phyloP scores from a whole-genome alignment of 2,113 vertebrate genomes.

The Eulemur macaco region DNA sequence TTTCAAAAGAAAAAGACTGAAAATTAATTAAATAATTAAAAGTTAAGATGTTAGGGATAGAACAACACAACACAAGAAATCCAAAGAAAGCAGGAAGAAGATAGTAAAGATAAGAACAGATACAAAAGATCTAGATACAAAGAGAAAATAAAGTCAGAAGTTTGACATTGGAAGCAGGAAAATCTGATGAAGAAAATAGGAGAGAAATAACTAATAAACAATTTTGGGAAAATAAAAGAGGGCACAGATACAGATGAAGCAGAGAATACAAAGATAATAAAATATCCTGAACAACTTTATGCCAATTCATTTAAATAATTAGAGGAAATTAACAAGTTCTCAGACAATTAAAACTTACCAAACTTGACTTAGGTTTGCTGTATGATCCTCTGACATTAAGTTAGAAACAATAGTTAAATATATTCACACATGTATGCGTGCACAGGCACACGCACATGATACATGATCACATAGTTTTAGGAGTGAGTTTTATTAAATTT shows the following conservation, averaged over 20 bases:
- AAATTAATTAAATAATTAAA: neutral
- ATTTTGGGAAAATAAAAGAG: neutral
- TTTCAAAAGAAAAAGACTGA: neutral
- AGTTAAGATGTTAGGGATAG: neutral
- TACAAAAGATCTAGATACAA: neutral
- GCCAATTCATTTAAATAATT: neutral
- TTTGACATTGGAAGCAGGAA: neutral
- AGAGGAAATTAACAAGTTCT: neutral
- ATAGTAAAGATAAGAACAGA: neutral
- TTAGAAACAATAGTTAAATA: neutral
- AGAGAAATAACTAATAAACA: neutral
- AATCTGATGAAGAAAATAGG: neutral
- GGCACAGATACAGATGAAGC: neutral
- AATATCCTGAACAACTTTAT: neutral
- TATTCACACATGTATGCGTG: neutral
- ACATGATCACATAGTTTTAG: neutral
- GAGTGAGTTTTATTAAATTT: neutral
- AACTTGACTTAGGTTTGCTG: neutral
- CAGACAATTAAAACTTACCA: neutral
- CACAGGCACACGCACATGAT: neutral
- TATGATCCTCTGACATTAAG: neutral
- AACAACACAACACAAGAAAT: neutral
- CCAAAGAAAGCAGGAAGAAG: neutral
- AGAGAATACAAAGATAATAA: neutral
- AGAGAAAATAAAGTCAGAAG: neutral